Evolutionary conservation across 2,888 invertebrate genomes (phyloP), one percentile per base, ranked within the genome.

Genomic region (Aradus depressus): DNA sequence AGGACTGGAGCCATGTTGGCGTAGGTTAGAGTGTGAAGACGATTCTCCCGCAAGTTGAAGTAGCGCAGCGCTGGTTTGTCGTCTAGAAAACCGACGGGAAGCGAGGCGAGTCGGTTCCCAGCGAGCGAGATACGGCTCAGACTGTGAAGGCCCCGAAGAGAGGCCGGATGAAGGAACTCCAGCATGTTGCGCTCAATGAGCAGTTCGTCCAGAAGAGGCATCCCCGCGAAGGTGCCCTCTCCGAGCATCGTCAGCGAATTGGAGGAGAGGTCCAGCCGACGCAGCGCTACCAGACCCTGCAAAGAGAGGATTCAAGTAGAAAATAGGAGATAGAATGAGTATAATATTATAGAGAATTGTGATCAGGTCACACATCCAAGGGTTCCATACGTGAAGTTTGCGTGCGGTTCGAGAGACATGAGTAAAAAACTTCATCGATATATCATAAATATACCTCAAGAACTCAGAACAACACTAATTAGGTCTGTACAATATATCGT

Each of bases 201-300:
- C 62, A 85, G 68, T 63, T 83, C 82, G 51, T 76, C 75, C 31
- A 85, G 69, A 62, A 80, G 79, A 72, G 83, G 81, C 66, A 86
- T 70, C 65, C 87, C 86, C 1, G 80, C 77, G 67, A 89, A 88
- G 31, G 81, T 84, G 56, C 81, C 78, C 61, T 85, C 84, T 3
- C 83, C 84, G 62, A 89, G 75, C 70, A 81, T 82, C 60, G 80
- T 77, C 62, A 89, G 77, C 63, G 76, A 75, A 66, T 89, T 89
- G 60, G 73, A 73, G 56, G 81, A 78, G 59, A 89, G 70, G 68
- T 85, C 83, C 60, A 89, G 74, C 64, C 79, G 75, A 66, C 77
- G 76, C 59, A 89, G 71, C 66, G 79, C 79, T 42, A 78, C 77
- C 65, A 89, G 70, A 39, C 87, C 87, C 19, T 47, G 61, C 5